Percentiles rank a stretch among this genome's conserved stretches.
Evolutionary conservation across 2,888 invertebrate genomes (phyloP).

Genomic region (Patella pellucida): DNA sequence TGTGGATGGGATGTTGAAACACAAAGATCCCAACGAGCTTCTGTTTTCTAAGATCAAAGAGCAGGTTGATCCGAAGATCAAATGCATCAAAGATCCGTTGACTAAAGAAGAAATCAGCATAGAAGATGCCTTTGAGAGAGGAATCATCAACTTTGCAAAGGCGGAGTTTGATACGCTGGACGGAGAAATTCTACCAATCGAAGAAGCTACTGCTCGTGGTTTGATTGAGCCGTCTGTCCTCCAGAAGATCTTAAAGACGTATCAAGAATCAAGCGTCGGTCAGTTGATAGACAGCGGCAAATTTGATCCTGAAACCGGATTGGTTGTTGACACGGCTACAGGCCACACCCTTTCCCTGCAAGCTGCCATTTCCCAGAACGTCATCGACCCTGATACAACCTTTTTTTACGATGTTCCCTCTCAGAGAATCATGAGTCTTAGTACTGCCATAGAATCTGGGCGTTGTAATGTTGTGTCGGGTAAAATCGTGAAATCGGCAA

Average conservation of each 20-base stretch:
- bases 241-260: conserved; percentile 55
- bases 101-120: conserved; percentile 57
- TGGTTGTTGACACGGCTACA: conserved; percentile 71
- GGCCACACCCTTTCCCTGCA: conserved; percentile 69
- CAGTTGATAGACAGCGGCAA: conserved; percentile 65
- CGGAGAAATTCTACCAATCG: conserved; percentile 51
- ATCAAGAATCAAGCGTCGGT: conserved; percentile 57
- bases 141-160: conserved; percentile 57
- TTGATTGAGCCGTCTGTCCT: conserved; percentile 55
- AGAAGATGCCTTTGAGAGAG: conserved; percentile 61
- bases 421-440: conserved; percentile 53
- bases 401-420: conserved; percentile 58
- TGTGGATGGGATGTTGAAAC: conserved; percentile 42
- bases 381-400: conserved; percentile 58
- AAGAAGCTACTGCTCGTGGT: conserved; percentile 59
- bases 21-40: conserved; percentile 48
- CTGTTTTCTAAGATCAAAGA: conserved; percentile 53
- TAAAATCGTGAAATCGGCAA: conserved; percentile 75
- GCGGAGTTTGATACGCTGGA: conserved; percentile 50
- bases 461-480: conserved; percentile 59
- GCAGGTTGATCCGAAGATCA: conserved; percentile 49
- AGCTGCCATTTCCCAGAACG: conserved; percentile 57
- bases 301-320: conserved; percentile 72
- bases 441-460: conserved; percentile 56
- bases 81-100: conserved; percentile 52